Evolutionary conservation across 2,888 invertebrate species (phyloP), one percentile per base, ranked within the genome.

Genomic region (Coelopa pilipes): DNA sequence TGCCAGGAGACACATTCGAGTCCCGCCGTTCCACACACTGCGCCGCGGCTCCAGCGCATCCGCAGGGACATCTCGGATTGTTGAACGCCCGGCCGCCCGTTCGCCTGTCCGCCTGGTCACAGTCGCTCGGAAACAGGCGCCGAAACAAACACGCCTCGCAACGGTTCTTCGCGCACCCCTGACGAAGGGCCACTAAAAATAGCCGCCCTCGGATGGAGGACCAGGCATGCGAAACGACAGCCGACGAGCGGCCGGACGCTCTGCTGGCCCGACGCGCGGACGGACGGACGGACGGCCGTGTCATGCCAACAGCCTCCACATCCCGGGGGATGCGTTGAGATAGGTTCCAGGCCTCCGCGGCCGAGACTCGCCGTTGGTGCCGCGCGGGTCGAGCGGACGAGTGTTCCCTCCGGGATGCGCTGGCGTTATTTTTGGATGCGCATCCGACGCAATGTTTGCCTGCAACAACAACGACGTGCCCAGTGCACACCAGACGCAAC

Each of bases 181-280:
- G 21, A 34, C 50, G 53, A 82, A 79, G 81, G 82, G 84, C 80
- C 83, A 85, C 85, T 84, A 84, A 82, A 84, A 84, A 84, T 85
- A 84, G 84, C 81, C 81, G 83, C 84, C 84, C 84, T 82, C 80
- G 19, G 17, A 49, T 66, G 49, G 19, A 21, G 49, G 12, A 50
- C 13, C 47, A 62, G 24, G 24, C 60, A 62, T 49, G 69, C 69
- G 49, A 69, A 53, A 69, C 53, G 69, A 66, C 60, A 66, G 50
- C 50, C 15, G 21, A 62, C 62, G 71, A 72, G 63, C 67, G 75
- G 70, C 53, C 72, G 72, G 68, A 75, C 74, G 77, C 78, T 75
- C 77, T 73, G 70, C 70, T 73, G 72, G 67, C 69, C 65, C 24
- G 55, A 55, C 72, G 72, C 75, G 70, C 72, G 73, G 75, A 74